phyloP scores from a whole-genome alignment of 2,797 vertebrate genomes.

The Chaetodon trifasciatus region DNA sequence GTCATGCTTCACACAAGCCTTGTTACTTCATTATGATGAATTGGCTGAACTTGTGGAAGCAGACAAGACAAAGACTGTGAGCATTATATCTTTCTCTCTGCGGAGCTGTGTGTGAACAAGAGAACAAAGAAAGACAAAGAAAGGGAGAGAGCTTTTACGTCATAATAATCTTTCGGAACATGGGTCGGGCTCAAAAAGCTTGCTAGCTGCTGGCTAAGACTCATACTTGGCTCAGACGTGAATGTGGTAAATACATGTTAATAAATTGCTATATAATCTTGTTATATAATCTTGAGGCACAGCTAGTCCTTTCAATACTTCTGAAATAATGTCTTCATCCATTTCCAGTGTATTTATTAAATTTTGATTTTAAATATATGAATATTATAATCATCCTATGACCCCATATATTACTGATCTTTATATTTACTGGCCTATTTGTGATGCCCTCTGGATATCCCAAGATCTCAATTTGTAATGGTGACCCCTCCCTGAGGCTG shows the following conservation, averaged over 20 bases:
- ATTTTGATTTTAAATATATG: slow-evolving; percentile 11
- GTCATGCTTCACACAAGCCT: neutral
- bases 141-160: neutral
- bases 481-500: slow-evolving; percentile 10
- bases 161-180: slow-evolving; percentile 2
- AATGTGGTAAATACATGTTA: neutral
- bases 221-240: neutral
- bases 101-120: neutral
- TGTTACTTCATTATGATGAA: slow-evolving; percentile 20
- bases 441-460: neutral
- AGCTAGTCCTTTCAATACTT: neutral
- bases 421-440: slow-evolving; percentile 1
- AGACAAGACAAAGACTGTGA: slow-evolving; percentile 6
- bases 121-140: slow-evolving; percentile 1
- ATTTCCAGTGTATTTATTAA: neutral
- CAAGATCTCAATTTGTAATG: neutral
- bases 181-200: neutral
- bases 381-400: neutral
- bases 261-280: neutral
- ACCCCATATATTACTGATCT: neutral
- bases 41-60: neutral
- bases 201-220: neutral
- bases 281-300: neutral
- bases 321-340: neutral
- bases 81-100: neutral